Evolutionary conservation across 2,797 vertebrate genomes (phyloP).

Genomic region (Pelobates cultripes): DNA sequence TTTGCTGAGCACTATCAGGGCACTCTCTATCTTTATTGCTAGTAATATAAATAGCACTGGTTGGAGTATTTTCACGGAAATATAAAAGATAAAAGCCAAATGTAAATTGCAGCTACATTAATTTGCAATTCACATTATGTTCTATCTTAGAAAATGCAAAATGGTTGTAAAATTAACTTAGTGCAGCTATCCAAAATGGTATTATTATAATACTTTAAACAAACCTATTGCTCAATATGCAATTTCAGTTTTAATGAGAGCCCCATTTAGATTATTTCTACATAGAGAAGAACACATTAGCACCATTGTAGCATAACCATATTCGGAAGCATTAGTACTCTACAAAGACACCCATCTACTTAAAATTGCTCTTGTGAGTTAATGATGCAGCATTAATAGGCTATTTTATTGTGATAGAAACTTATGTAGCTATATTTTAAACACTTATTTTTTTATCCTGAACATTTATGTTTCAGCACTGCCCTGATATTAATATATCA

Average conservation of each 20-base stretch:
- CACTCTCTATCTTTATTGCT: no score
- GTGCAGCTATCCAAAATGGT: slow-evolving; percentile 9
- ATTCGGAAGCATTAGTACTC: slow-evolving; percentile 10
- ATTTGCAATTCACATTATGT: background rate
- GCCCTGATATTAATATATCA: no score
- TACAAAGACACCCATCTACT: slow-evolving; percentile 37
- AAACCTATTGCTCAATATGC: slow-evolving; percentile 38
- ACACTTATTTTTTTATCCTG: slow-evolving; percentile 5
- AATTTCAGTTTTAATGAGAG: slow-evolving; percentile 28
- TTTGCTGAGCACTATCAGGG: no score
- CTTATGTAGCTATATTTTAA: slow-evolving; percentile 39
- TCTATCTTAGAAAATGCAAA: background rate
- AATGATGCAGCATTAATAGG: slow-evolving; percentile 44
- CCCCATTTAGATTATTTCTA: slow-evolving; percentile 28
- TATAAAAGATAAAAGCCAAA: background rate
- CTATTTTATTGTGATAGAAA: slow-evolving; percentile 38
- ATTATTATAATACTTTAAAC: slow-evolving; percentile 26
- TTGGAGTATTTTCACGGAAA: no score
- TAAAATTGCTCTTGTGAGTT: slow-evolving; percentile 33
- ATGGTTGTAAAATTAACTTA: background rate
- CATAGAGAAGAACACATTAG: slow-evolving; percentile 31
- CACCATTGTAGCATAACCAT: slow-evolving; percentile 36
- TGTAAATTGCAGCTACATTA: background rate
- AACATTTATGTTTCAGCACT: no score
- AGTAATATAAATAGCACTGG: no score